A percentile compares a stretch with the other conserved stretches of the same genome.
phyloP scores from a whole-genome alignment of 1,140 invertebrate genomes.

The Andrena cerasifolii region DNA sequence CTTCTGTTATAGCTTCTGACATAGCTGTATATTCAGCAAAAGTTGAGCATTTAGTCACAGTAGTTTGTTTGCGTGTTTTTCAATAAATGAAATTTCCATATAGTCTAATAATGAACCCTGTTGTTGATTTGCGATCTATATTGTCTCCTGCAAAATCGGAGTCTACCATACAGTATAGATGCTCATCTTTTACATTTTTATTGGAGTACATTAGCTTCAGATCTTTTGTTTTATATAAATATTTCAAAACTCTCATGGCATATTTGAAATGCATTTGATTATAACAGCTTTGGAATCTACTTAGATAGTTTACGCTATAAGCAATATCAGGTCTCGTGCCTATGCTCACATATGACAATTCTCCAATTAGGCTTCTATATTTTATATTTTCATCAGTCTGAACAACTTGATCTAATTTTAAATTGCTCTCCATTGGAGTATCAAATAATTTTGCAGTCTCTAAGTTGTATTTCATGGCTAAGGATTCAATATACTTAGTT shows the following conservation, averaged over 20 bases:
- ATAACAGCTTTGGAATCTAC: slow-evolving; percentile 25
- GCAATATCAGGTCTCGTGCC: slow-evolving; percentile 16
- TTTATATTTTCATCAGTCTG: background rate
- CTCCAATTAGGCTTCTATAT: slow-evolving; percentile 29
- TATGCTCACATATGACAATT: slow-evolving; percentile 13
- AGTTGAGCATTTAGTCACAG: slow-evolving; percentile 11
- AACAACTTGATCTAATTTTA: slow-evolving; percentile 14
- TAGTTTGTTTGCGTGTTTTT: slow-evolving; percentile 23
- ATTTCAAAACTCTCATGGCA: slow-evolving; percentile 29
- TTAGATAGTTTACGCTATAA: slow-evolving; percentile 27
- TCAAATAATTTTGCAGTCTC: slow-evolving; percentile 26
- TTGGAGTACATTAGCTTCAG: background rate
- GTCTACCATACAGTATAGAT: slow-evolving; percentile 29
- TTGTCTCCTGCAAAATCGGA: slow-evolving; percentile 17
- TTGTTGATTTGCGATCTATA: slow-evolving; percentile 22
- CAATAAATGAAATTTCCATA: slow-evolving; percentile 27
- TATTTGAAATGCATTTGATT: slow-evolving; percentile 25
- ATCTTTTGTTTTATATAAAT: slow-evolving; percentile 19
- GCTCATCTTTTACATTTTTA: background rate
- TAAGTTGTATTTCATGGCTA: too few relatives aligned
- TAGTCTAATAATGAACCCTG: slow-evolving; percentile 13
- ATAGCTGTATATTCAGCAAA: slow-evolving; percentile 29
- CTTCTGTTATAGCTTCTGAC: slow-evolving; percentile 10
- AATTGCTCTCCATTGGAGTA: slow-evolving; percentile 27
- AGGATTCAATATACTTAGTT: slow-evolving; percentile 23